Base-by-base conservation (phyloP, 2,113 vertebrate genomes). In the Ictalurus furcatus region DNA sequence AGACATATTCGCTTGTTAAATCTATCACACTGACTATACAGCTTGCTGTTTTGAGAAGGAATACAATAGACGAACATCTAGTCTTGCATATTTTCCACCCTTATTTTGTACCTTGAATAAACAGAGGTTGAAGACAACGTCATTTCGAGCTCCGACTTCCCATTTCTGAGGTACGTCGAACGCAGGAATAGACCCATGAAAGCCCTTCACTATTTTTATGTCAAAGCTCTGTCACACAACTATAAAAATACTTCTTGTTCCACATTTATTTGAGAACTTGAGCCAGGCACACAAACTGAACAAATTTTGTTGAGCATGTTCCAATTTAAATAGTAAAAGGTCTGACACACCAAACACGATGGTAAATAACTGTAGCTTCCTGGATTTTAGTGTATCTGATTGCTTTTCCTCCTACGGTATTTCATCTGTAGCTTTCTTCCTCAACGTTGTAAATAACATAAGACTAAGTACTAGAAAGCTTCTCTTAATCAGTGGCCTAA, bases 381-480 rank as follows among this genome's bases (percentile, higher is more conserved):
- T 44, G 71, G 6, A 61, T 84, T 61, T 65, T 17, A 19, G 16
- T 85, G 2, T 73, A 37, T 85, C 21, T 54, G 30, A 56, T n/a
- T n/a, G 40, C 48, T 30, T 71, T 54, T 44, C 63, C 30, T 23
- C 30, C 14, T 19, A 21, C 59, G 79, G 19, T 52, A 37, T 34
- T 37, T 76, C 17, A 30, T 59, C 83, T 44, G 40, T 67, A 85
- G 83, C 61, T 61, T 83, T 59, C 1, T 61, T 59, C 4, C 85
- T 16, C 54, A 59, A 19, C 25, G 19, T 37, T 65, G 17, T 85
- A 85, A 69, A 85, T 69, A 52, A 65, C 2, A 13, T 30, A 61
- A 63, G 58, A 87, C 59, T 52, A 65, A 87, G 59, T 34, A 87
- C 13, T n/a, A 13, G 59, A 65, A 87, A 80, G 59, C 40, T 71